phyloP scores from a whole-genome alignment of 2,113 vertebrate genomes.

The Phylloscopus trochilus region DNA sequence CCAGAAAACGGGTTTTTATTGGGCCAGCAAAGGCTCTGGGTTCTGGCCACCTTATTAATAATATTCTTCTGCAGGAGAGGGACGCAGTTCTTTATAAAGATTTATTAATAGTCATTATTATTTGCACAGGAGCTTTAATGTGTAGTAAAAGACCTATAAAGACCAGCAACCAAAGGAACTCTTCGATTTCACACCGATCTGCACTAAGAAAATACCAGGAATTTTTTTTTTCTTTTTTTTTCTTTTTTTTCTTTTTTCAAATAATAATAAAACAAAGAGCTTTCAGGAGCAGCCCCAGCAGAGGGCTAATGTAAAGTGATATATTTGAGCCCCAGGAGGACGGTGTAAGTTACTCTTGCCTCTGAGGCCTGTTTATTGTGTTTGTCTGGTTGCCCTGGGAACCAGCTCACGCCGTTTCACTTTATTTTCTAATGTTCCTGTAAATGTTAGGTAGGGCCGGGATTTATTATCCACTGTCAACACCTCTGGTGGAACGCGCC shows the following conservation, averaged over 20 bases:
- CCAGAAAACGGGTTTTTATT: neutral
- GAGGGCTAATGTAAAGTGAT: constrained; percentile 79
- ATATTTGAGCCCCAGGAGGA: constrained; percentile 76
- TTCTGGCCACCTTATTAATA: constrained; percentile 33
- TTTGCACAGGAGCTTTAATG: constrained; percentile 36
- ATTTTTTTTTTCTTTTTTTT: neutral
- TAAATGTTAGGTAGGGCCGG: constrained; percentile 82
- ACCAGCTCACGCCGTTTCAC: constrained; percentile 79
- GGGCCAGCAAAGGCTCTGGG: neutral
- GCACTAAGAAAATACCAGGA: constrained; percentile 10
- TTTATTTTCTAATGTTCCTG: constrained; percentile 84
- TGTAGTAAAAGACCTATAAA: constrained; percentile 48
- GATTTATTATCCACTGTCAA: constrained; percentile 87
- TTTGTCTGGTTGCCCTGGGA: constrained; percentile 86
- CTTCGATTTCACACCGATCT: constrained; percentile 24
- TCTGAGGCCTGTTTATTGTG: constrained; percentile 81
- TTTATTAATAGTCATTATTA: constrained; percentile 46
- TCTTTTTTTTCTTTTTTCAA: neutral
- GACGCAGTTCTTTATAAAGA: neutral
- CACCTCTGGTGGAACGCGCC: constrained; percentile 81
- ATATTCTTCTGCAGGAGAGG: neutral
- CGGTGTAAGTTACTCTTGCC: constrained; percentile 78
- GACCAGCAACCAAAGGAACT: constrained; percentile 45
- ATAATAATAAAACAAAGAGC: constrained; percentile 77
- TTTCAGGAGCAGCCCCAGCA: constrained; percentile 73